Evolutionary conservation across 2,888 invertebrate genomes (phyloP).

Genomic region (Cerceris rybyensis): DNA sequence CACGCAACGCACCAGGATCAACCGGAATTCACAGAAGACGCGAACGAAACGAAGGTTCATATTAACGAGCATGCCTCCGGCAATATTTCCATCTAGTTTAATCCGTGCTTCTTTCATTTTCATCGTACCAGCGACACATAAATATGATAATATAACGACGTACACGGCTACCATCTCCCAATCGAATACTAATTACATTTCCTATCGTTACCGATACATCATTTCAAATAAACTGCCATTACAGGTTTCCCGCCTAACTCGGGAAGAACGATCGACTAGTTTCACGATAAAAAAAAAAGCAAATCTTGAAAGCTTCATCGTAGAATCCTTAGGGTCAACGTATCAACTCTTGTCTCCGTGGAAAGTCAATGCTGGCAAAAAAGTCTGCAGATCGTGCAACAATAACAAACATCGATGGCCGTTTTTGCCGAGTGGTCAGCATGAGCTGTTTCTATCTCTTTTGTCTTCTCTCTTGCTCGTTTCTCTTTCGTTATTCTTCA

Average conservation of each 20-base stretch:
- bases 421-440: constrained; percentile 58
- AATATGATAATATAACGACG: constrained; percentile 51
- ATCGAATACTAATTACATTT: constrained; percentile 43
- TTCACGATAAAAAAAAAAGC: constrained; percentile 1
- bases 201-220: constrained; percentile 33
- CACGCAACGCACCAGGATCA: too few species aligned
- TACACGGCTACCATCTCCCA: constrained; percentile 10
- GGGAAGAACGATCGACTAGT: constrained; percentile 29
- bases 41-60: too few species aligned
- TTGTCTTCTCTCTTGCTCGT: too few species aligned
- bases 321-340: constrained; percentile 16
- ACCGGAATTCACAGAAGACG: too few species aligned
- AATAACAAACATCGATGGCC: constrained; percentile 71
- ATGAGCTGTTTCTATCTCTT: background rate
- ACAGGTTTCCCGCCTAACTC: constrained; percentile 40
- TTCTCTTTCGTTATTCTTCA: too few species aligned
- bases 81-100: background rate
- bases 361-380: constrained; percentile 9
- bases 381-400: constrained; percentile 57
- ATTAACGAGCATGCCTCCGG: too few species aligned
- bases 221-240: constrained; percentile 34
- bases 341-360: constrained; percentile 9
- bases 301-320: constrained; percentile 2
- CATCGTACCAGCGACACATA: constrained; percentile 19
- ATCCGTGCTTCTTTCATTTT: background rate